phyloP scores from a whole-genome alignment of 1,140 invertebrate genomes.

The Diachasmimorpha longicaudata region DNA sequence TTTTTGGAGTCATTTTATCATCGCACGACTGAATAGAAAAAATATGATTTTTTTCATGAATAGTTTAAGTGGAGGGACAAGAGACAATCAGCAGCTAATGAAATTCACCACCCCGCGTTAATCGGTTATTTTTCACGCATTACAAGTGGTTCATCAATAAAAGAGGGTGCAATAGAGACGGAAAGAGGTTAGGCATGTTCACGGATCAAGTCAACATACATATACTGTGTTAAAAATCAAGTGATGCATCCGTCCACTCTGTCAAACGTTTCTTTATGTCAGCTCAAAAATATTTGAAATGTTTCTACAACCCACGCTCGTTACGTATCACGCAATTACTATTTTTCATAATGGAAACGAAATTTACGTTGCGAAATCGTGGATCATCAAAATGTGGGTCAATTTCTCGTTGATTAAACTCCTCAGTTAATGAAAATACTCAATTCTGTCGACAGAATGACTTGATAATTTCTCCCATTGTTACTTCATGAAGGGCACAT shows the following conservation, averaged over 20 bases:
- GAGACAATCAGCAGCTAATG: not conserved
- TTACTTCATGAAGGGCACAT: not conserved
- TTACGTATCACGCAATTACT: not conserved
- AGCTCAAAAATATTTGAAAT: not conserved
- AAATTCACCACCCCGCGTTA: not conserved
- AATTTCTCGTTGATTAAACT: not conserved
- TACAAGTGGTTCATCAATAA: not conserved
- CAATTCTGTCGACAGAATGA: not conserved
- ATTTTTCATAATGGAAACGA: not conserved
- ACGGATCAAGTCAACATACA: not conserved
- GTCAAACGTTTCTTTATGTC: not conserved
- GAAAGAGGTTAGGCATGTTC: not conserved
- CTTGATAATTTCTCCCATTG: not conserved
- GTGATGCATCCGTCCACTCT: constrained; percentile 9
- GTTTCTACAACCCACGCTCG: not conserved
- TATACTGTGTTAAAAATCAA: not conserved
- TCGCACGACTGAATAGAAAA: no score
- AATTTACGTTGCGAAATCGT: not conserved
- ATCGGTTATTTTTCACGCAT: not conserved
- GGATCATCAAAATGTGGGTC: not conserved
- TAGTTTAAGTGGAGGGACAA: not conserved
- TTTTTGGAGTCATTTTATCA: no score
- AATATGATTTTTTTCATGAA: no score
- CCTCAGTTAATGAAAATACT: not conserved
- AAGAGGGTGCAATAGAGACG: not conserved